phyloP scores from a whole-genome alignment of 2,888 invertebrate species.

The Mycalesis mineus region DNA sequence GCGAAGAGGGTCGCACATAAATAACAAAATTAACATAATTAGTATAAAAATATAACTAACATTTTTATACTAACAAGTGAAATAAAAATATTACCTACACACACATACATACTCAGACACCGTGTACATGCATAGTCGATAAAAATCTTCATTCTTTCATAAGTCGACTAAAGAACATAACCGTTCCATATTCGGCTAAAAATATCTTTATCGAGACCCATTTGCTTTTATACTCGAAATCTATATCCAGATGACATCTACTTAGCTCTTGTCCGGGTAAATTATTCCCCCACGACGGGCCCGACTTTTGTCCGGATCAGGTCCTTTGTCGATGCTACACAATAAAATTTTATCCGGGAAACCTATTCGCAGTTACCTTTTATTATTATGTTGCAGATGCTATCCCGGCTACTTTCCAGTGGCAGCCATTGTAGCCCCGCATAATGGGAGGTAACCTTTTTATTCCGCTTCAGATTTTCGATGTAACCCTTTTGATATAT shows the following conservation, averaged over 20 bases:
- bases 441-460: conserved; percentile 69
- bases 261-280: conserved; percentile 15
- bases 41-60: no score
- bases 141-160: no score
- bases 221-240: conserved; percentile 6
- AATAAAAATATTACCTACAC: no score
- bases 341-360: conserved; percentile 75
- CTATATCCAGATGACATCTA: conserved; percentile 12
- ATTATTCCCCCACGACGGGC: conserved; percentile 21
- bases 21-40: no score
- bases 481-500: conserved; percentile 35
- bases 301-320: conserved; percentile 36
- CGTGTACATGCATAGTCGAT: no score
- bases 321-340: conserved; percentile 68
- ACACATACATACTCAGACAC: no score
- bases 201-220: background rate
- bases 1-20: no score
- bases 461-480: conserved; percentile 66
- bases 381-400: conserved; percentile 74
- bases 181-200: background rate
- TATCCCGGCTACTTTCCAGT: conserved; percentile 64
- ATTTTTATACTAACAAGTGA: no score
- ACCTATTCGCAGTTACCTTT: conserved; percentile 75
- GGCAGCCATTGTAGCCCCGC: conserved; percentile 56
- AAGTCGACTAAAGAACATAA: no score